Percentiles rank a stretch among this genome's conserved stretches.
Conservation (phyloP, 2,113 vertebrate genomes). For the Python bivittatus region DNA sequence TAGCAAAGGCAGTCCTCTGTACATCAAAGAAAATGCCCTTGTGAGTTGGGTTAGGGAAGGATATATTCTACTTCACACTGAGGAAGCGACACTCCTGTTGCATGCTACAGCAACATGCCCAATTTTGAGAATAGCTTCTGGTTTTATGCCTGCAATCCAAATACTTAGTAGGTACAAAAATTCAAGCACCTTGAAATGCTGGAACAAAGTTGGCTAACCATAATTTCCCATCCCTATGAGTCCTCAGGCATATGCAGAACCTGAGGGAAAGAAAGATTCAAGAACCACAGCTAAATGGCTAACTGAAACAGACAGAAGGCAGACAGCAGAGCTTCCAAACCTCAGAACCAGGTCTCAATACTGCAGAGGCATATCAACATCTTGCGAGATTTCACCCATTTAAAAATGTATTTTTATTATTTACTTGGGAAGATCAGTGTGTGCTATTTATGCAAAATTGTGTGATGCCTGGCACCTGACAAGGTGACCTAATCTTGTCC, state of each 20-base stretch:
- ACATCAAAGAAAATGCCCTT: neutral
- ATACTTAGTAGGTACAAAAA: neutral
- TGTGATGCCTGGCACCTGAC: neutral
- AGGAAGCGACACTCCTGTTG: neutral
- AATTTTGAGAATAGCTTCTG: neutral
- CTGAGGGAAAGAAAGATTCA: neutral
- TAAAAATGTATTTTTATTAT: neutral
- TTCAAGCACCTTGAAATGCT: neutral
- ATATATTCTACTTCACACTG: neutral
- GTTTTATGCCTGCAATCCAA: neutral
- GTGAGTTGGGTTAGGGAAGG: neutral
- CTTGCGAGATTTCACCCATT: neutral
- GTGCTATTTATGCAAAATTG: neutral
- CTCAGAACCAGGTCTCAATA: neutral
- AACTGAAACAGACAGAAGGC: neutral
- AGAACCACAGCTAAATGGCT: neutral
- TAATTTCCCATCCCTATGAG: too few species aligned
- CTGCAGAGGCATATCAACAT: neutral
- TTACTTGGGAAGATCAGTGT: neutral
- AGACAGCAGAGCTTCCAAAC: neutral
- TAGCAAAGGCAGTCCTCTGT: neutral
- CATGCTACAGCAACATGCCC: neutral
- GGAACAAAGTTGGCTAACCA: neutral
- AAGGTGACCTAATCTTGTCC: neutral
- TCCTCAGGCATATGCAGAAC: neutral